These are phyloP conservation scores for Verasper variegatus DNA, from an alignment of 2,113 vertebrate species.

Conservation along the genomic window DNA sequence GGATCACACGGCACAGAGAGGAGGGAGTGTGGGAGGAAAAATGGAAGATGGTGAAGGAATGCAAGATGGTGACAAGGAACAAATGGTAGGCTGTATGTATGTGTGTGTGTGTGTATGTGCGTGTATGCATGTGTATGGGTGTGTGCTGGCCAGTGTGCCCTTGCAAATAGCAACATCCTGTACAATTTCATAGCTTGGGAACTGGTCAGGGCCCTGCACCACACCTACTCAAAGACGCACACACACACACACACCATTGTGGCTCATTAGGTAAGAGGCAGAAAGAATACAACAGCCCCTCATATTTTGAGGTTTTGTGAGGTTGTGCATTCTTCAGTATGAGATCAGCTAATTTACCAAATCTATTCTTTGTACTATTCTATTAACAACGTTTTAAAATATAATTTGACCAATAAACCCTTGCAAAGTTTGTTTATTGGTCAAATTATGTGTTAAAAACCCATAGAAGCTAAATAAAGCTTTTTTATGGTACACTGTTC, in stretches of 20 bases:
- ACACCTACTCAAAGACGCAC: background rate
- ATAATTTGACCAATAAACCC: no score
- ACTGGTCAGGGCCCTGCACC: slow-evolving; percentile 6
- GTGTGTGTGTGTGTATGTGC: slow-evolving; percentile 1
- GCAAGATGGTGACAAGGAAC: slow-evolving; percentile 35
- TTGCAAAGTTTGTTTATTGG: no score
- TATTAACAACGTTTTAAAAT: background rate
- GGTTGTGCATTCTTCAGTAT: no score
- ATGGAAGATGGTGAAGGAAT: slow-evolving; percentile 39
- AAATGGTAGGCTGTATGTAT: slow-evolving; percentile 19
- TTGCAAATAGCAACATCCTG: no score
- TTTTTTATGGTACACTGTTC: no score
- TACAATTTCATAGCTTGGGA: slow-evolving; percentile 33
- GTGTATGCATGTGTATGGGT: background rate
- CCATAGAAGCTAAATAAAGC: no score
- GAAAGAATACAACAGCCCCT: background rate
- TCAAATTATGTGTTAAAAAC: no score
- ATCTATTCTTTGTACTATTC: background rate
- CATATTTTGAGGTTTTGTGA: no score
- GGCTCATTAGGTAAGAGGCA: background rate
- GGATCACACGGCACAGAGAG: slow-evolving; percentile 54
- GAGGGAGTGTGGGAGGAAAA: slow-evolving; percentile 44
- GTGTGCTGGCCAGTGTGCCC: background rate
- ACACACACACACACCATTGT: background rate
- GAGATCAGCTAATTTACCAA: no score